Evolutionary conservation across 2,113 vertebrate species (phyloP), one percentile per base, ranked within the genome.

Genomic region (Lasiurus cinereus): DNA sequence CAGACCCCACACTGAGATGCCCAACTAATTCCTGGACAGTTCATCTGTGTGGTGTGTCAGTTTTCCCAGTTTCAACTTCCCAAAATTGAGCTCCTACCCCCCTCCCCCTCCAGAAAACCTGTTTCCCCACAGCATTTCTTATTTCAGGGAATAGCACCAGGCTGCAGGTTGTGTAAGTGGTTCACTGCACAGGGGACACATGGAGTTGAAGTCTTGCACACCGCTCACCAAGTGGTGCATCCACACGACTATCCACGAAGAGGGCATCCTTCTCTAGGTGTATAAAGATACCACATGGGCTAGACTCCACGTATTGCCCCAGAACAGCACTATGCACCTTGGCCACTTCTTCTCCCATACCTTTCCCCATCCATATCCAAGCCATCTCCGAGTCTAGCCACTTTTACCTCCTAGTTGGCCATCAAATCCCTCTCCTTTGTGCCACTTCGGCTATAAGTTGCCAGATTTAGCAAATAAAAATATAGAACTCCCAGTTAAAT

Each of bases 391-490:
- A 79, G 74, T 39, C 94, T 77, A 43, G 29, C 52, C 27, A 7
- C 16, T 80, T 91, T 69, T 56, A 59, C 29, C 48, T 56, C 64
- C 46, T 36, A 69, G 11, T 27, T 15, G 39, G 72, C 43, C 29
- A 83, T 76, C 54, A 88, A 96, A 43, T 64, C 56, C 22, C n/a
- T 39, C 29, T 70, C 64, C 77, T 86, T 66, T 56, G 29, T 84
- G 52, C 59, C 73, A 79, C 56, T 12, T 59, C 8, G 43, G 54
- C 22, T 56, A 3, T 72, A 56, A 80, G 21, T 93, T 96, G 15
- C 36, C 29, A 91, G 29, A 67, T 72, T 77, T 36, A 72, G 15
- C 52, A 86, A 88, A 80, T 80, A n/a, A 62, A 82, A 82, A 86
- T 67, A 13, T 43, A 85, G 50, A 93, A 52, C n/a, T 88, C 52